phyloP scores from a whole-genome alignment of 1,140 invertebrate genomes.

The Hycleus phaleratus region DNA sequence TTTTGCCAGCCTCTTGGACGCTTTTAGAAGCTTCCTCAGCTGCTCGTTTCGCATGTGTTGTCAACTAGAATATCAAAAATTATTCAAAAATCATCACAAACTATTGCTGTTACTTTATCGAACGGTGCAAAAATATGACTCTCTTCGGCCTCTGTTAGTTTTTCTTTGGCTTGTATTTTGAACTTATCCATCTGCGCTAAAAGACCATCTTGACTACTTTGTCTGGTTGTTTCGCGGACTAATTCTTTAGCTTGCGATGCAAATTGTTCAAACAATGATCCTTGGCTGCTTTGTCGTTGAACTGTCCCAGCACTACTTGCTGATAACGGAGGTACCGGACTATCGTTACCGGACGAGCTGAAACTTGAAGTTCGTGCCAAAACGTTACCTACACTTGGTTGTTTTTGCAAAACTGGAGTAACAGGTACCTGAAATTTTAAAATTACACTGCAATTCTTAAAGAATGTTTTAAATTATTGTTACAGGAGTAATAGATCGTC shows the following conservation, averaged over 20 bases:
- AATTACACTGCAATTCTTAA: too few relatives aligned
- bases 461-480: conserved; percentile 13
- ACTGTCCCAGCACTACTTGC: conserved; percentile 15
- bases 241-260: conserved; percentile 79
- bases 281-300: conserved; percentile 66
- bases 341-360: conserved; percentile 44
- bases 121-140: conserved; percentile 63
- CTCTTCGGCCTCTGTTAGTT: conserved; percentile 58
- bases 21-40: conserved; percentile 77
- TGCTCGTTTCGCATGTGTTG: conserved; percentile 80
- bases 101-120: conserved; percentile 54
- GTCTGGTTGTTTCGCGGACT: conserved; percentile 74
- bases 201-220: conserved; percentile 81
- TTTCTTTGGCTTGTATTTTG: conserved; percentile 59
- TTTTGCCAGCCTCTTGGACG: conserved; percentile 72
- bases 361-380: conserved; percentile 56
- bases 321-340: conserved; percentile 37
- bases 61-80: conserved; percentile 50
- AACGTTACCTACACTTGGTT: conserved; percentile 56
- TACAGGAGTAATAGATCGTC: conserved; percentile 30
- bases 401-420: conserved; percentile 48
- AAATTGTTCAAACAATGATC: conserved; percentile 77
- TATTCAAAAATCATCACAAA: background rate
- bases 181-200: conserved; percentile 84
- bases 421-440: conserved; percentile 32